Evolutionary conservation across 1,140 invertebrate genomes (phyloP).

Genomic region (Argopecten irradians): DNA sequence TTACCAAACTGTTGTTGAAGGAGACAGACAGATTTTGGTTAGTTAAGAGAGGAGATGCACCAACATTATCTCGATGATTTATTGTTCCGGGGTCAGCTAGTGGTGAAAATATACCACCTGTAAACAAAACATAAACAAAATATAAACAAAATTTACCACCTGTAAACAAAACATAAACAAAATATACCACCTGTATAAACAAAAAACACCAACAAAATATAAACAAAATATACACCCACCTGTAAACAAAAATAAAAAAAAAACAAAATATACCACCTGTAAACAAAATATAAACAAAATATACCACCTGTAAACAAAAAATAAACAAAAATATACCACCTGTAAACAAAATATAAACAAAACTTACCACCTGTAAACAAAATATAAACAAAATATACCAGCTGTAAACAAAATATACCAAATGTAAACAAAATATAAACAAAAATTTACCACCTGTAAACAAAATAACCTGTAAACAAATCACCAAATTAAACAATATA

Average conservation of each 20-base stretch:
- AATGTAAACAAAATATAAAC: background rate
- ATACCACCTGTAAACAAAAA: too few species aligned
- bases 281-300: background rate
- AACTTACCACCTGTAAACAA: background rate
- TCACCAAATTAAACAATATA: background rate
- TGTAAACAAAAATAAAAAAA: background rate
- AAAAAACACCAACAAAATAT: background rate
- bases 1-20: constrained; percentile 33
- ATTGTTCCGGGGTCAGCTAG: constrained; percentile 39
- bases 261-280: background rate
- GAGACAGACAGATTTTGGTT: constrained; percentile 23
- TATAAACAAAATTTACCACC: background rate
- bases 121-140: constrained; percentile 24
- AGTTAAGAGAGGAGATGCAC: constrained; percentile 42
- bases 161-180: background rate
- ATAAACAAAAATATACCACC: constrained; percentile 56
- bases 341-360: constrained; percentile 30
- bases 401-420: background rate
- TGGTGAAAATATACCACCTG: constrained; percentile 55
- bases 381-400: background rate
- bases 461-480: too few species aligned
- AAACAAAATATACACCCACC: background rate
- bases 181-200: background rate
- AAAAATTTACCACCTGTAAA: background rate
- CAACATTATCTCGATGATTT: constrained; percentile 26